Base-by-base conservation (phyloP, 2,113 vertebrate species). In the Phaethon lepturus region DNA sequence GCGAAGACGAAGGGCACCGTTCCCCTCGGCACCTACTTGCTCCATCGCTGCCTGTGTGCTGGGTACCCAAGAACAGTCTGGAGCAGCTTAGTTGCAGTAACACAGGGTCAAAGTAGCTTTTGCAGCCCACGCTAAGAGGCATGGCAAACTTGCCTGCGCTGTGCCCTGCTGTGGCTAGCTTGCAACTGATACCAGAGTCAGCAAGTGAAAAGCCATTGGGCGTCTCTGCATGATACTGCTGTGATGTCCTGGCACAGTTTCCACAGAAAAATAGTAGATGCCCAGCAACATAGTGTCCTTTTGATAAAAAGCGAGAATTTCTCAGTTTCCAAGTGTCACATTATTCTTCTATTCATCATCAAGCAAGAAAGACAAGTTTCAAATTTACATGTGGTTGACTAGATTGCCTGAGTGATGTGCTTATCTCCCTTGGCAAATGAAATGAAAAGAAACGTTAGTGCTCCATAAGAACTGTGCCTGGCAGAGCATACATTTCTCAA, bases 11-110 rank as follows among this genome's bases (percentile, higher is more conserved):
- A 88, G 9, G 52, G 6, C 35, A n/a, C 14, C 1, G 2, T 29
- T 67, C 2, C 31, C 5, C 13, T 19, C 4, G 4, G n/a, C 2
- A 1, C 10, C 47, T 16, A 7, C 19, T 76, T 45, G 12, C 38
- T 80, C 63, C 31, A 45, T 44, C 23, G 3, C 45, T 40, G 28
- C 33, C 47, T 26, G 5, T 52, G 19, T 49, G n/a, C 38, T 81
- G 22, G 6, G 11, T 62, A n/a, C 19, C 22, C 40, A 66, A 16
- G n/a, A 33, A 28, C 11, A 28, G 7, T 33, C 31, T 68, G 55
- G 17, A 75, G 38, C 25, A 47, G 22, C 26, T 79, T 9, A 60
- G 24, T 50, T 60, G 31, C 40, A 33, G 19, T 31, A 47, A n/a
- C 20, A 52, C 22, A 72, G n/a, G 29, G 13, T 28, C 40, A 9